A percentile compares a stretch with the other conserved stretches of the same genome.
Conservation (phyloP, 2,113 vertebrate genomes). For the Mormyrus iriodes region DNA sequence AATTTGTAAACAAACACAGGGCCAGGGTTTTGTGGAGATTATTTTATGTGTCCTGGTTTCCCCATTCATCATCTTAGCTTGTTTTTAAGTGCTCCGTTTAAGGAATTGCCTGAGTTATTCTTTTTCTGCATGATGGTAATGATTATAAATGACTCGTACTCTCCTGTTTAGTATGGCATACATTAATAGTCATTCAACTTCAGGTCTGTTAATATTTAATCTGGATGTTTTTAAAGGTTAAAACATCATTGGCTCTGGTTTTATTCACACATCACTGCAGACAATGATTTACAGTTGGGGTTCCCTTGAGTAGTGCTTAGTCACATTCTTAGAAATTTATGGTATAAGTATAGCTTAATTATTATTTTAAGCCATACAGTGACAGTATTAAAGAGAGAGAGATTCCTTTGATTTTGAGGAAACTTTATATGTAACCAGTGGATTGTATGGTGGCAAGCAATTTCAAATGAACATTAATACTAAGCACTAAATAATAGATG, state of each 20-base stretch:
- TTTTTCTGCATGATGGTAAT: constrained; percentile 26
- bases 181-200: constrained; percentile 15
- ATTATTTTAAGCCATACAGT: not conserved
- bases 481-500: not conserved
- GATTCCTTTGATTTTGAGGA: not conserved
- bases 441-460: not conserved
- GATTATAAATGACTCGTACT: constrained; percentile 31
- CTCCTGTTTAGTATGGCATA: constrained; percentile 13
- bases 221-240: constrained; percentile 21
- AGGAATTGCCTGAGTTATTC: constrained; percentile 19
- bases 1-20: not conserved
- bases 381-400: not conserved
- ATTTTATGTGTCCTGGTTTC: not conserved
- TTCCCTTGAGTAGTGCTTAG: not conserved
- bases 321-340: not conserved
- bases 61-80: constrained; percentile 22
- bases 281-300: not conserved
- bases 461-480: not conserved
- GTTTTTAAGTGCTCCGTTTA: constrained; percentile 22
- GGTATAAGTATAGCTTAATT: not conserved
- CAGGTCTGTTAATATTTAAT: constrained; percentile 16
- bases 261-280: constrained; percentile 25
- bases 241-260: constrained; percentile 29
- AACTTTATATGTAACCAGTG: not conserved
- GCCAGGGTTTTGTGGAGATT: not conserved